Evolutionary conservation across 2,113 vertebrate genomes (phyloP), one percentile per base, ranked within the genome.

Genomic region (Spea bombifrons): DNA sequence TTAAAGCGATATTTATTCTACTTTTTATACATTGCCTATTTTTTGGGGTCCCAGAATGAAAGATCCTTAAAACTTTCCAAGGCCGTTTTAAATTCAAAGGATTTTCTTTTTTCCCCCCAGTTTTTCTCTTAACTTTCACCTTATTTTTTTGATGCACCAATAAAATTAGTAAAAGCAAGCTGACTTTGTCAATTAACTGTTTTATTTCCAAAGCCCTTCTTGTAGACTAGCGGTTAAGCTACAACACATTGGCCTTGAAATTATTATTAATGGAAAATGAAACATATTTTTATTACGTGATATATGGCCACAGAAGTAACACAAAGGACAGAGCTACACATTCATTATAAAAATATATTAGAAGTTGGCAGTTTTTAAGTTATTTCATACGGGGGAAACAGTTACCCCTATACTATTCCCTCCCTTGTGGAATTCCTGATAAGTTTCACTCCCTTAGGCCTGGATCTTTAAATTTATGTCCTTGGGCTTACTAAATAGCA

Each of bases 321-420:
- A 71, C 76, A 78, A 79, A 50, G 69, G 59, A 79, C 57, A 79
- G 75, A 77, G 75, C 75, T 59, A 64, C 48, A 68, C 68, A 74
- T 74, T 68, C 78, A 80, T 68, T 57, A 74, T 13, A 80, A 80
- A 73, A 80, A 80, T 73, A 80, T 80, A 63, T 66, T 43, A 12
- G 44, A 73, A 66, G 64, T 8, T 48, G 72, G 57, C 46, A 17
- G 45, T 63, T 74, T 74, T 73, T 8, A 64, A 46, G 71, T 57
- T 63, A 74, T 61, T 79, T 66, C 30, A 53, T 57, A 57, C 69
- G 64, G 59, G 59, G 69, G 72, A 74, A 74, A 30, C 30, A 55
- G 84, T 83, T 83, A 82, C 45, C 17, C 78, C 81, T 82, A 44
- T 48, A 59, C 86, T 75, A 49, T 52, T 67, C n/a, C 70, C 78